Percentiles rank a stretch among this genome's conserved stretches.
Evolutionary conservation across 2,113 vertebrate species (phyloP).

Genomic region (Picathartes gymnocephalus): DNA sequence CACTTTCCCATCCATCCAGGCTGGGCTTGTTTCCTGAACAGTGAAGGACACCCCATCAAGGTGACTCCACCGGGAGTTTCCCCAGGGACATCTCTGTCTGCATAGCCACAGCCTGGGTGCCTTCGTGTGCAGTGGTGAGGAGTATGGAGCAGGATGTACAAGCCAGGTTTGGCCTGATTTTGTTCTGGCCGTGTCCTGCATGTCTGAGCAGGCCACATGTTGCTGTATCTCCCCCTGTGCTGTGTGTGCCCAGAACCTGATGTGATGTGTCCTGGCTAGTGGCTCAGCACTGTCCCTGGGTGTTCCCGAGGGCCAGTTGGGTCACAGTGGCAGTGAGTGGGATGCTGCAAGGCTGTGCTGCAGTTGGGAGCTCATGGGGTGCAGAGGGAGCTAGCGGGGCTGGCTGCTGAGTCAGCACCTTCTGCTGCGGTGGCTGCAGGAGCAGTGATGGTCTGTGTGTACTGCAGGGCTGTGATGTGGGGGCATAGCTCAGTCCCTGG

Average conservation of each 20-base stretch:
- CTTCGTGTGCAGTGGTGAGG: background rate
- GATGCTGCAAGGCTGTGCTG: background rate
- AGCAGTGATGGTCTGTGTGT: background rate
- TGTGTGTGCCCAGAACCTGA: background rate
- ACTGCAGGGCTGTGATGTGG: accelerated
- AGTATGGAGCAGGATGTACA: background rate
- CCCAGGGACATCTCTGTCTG: background rate
- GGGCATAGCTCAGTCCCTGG: accelerated
- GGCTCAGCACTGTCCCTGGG: background rate
- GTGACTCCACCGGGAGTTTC: background rate
- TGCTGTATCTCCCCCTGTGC: background rate
- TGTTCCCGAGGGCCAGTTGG: background rate
- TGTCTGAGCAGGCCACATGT: background rate
- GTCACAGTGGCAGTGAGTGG: accelerated
- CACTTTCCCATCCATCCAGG: accelerated
- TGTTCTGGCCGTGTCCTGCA: background rate
- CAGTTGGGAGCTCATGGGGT: background rate
- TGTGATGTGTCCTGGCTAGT: background rate
- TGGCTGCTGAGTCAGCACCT: background rate
- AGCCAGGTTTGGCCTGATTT: background rate
- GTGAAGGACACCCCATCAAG: background rate
- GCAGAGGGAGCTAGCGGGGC: accelerated
- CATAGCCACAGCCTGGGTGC: accelerated
- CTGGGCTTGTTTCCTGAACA: background rate
- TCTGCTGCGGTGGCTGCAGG: background rate